Evolutionary conservation across 2,113 vertebrate species (phyloP), one percentile per base, ranked within the genome.

Genomic region (Trichomycterus rosablanca): DNA sequence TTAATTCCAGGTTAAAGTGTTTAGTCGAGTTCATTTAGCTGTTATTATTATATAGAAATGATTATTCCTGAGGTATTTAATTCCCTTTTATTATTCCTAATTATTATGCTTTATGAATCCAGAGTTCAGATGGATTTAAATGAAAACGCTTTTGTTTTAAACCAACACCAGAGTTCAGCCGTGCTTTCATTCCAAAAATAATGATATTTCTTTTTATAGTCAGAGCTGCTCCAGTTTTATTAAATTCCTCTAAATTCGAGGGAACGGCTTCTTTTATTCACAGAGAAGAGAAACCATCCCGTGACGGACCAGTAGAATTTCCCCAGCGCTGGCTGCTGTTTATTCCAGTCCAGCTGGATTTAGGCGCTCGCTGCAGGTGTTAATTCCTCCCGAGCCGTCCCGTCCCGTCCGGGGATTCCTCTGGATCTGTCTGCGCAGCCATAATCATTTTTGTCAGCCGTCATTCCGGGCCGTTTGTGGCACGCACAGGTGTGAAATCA

Each of bases 401-500:
- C 34, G 34, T 12, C 14, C 9, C 34, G 8, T 22, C 40, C 23
- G 7, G 14, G 53, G n/a, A 56, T 42, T 42, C 53, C 10, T 11
- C 40, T 6, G 53, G n/a, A 56, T 42, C 26, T 37, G 4, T 11
- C 40, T 14, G 19, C 35, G 2, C n/a, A 12, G n/a, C n/a, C 50
- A 6, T 20, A 34, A 34, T n/a, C 56, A 34, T 12, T 14, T 11
- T 3, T 16, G 8, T 4, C 51, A 4, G 2, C 12, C 24, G 35
- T 48, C 44, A 15, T 34, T 39, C 20, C 2, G 26, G 51, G 18
- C 48, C 44, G 44, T 57, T 66, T 19, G 63, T 51, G 52, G 51
- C 42, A 46, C 45, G 20, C 9, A 5, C 70, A 72, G 70, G 70
- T 72, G 70, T 59, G 66, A 52, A 37, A 54, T 48, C 39, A 22